These are phyloP conservation scores for Spialia ferax DNA, from an alignment of 2,888 invertebrate genomes.

Conservation along the genomic window DNA sequence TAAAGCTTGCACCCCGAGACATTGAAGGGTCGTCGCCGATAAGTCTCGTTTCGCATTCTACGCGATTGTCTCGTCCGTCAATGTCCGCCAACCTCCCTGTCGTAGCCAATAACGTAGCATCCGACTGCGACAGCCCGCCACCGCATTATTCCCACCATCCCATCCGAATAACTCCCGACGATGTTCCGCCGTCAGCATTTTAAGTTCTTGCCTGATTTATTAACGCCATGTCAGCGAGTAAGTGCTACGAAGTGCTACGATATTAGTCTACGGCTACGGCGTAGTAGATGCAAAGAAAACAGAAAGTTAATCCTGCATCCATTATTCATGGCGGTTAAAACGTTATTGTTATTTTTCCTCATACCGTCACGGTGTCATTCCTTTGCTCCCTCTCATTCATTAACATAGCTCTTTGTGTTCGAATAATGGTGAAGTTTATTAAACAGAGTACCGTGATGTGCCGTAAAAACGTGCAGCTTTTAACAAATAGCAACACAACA, in stretches of 20 bases:
- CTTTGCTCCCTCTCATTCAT: conserved; percentile 24
- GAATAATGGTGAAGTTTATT: conserved; percentile 15
- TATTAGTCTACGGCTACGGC: conserved; percentile 30
- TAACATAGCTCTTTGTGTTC: conserved; percentile 30
- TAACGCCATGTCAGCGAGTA: conserved; percentile 31
- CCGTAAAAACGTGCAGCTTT: neutral
- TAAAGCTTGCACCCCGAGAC: conserved; percentile 60
- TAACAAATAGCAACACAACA: neutral
- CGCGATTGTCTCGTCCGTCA: conserved; percentile 76
- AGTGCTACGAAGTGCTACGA: conserved; percentile 36
- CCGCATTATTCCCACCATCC: conserved; percentile 29
- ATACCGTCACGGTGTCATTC: conserved; percentile 21
- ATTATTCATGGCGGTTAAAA: conserved; percentile 34
- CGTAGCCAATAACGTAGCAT: conserved; percentile 59
- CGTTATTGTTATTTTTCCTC: conserved; percentile 36
- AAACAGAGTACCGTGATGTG: neutral
- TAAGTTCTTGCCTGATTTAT: conserved; percentile 34
- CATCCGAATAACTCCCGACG: conserved; percentile 10
- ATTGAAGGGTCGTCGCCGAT: conserved; percentile 78
- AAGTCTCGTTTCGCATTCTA: conserved; percentile 75
- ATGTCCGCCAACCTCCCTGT: conserved; percentile 61
- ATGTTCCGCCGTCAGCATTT: neutral
- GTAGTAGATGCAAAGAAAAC: conserved; percentile 36
- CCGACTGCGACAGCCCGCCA: conserved; percentile 28
- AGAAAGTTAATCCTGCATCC: conserved; percentile 36